These are phyloP conservation scores for Choristoneura rosaceana DNA, from an alignment of 2,888 invertebrate species.

Conservation along the genomic window DNA sequence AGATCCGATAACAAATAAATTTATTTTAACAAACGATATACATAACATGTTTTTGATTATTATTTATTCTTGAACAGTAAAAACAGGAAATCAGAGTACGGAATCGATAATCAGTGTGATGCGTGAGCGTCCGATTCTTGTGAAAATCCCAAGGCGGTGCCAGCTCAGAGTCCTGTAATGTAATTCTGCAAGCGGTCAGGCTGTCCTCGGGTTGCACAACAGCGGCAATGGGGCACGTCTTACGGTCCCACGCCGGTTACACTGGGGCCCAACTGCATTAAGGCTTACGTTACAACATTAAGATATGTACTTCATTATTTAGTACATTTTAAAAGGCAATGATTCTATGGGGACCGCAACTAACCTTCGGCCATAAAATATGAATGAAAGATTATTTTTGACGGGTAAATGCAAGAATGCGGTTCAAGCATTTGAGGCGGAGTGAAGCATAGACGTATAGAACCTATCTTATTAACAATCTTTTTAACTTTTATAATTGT, in stretches of 20 bases:
- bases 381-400: too few relatives aligned
- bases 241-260: constrained; percentile 54
- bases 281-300: not conserved
- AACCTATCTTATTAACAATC: too few relatives aligned
- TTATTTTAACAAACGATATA: not conserved
- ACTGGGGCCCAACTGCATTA: not conserved
- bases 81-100: constrained; percentile 23
- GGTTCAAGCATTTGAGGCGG: too few relatives aligned
- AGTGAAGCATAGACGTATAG: too few relatives aligned
- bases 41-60: constrained; percentile 6
- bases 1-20: not conserved
- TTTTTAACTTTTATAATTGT: too few relatives aligned
- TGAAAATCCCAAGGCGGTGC: constrained; percentile 49
- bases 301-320: not conserved
- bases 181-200: constrained; percentile 55
- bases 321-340: not conserved
- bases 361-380: too few relatives aligned
- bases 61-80: constrained; percentile 7
- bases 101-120: constrained; percentile 12
- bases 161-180: constrained; percentile 59
- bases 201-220: constrained; percentile 42
- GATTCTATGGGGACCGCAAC: too few relatives aligned
- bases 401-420: too few relatives aligned
- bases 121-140: constrained; percentile 11
- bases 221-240: constrained; percentile 61